Evolutionary conservation across 1,140 invertebrate species (phyloP).

Genomic region (Pemphigus obesinymphae): DNA sequence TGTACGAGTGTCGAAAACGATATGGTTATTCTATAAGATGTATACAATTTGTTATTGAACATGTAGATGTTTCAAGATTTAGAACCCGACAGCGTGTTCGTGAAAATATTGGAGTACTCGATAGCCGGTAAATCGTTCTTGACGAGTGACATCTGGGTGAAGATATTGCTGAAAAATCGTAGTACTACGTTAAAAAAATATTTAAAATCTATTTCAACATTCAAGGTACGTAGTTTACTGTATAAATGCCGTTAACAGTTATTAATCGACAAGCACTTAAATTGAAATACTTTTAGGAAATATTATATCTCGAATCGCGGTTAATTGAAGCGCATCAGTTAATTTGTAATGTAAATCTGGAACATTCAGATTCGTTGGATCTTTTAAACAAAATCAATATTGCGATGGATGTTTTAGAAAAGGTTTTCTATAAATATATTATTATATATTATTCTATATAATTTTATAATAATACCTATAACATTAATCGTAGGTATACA

Average conservation of each 20-base stretch:
- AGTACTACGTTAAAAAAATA: not conserved
- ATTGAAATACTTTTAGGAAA: slow-evolving; percentile 13
- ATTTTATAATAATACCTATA: not conserved
- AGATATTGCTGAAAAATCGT: not conserved
- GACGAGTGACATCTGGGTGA: not conserved
- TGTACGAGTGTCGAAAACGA: no score
- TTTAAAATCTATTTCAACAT: not conserved
- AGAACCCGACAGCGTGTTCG: not conserved
- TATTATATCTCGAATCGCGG: not conserved
- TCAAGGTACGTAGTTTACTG: not conserved
- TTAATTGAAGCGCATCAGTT: not conserved
- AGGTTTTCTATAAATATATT: not conserved
- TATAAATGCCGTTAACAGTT: no score
- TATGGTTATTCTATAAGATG: no score
- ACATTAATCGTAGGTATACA: not conserved
- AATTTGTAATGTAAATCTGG: not conserved
- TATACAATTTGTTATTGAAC: not conserved
- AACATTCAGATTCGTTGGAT: not conserved
- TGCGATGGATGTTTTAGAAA: not conserved
- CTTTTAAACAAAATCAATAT: not conserved
- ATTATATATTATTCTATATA: not conserved
- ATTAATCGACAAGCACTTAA: no score
- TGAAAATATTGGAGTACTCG: slow-evolving; percentile 3
- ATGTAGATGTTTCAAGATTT: slow-evolving; percentile 24
- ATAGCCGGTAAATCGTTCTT: slow-evolving; percentile 19